Base-by-base conservation (phyloP, 2,888 invertebrate species). In the Conistra vaccinii region DNA sequence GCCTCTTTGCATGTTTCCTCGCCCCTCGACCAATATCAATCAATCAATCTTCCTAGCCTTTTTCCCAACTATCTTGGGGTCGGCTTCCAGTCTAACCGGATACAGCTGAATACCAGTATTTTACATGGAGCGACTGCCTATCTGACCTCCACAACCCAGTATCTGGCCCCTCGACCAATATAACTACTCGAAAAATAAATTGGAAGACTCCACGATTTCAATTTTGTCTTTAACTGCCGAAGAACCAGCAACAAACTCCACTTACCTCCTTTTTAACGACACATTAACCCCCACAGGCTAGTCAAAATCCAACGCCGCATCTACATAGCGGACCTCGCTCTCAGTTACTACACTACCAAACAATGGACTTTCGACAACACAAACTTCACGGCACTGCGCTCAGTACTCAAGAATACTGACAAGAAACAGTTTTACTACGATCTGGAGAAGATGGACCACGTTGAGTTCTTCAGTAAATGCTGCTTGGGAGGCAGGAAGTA, bases 301-400 rank as follows among this genome's bases (percentile, higher is more conserved):
- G 93, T 98, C 17, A 98, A 97, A 92, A 91, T 99, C 42, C 99
- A 99, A 90, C 97, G 98, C n/a, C 97, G 97, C 85, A 97, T 99
- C 67, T 98, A 98, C 92, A 97, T 97, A 35, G 98, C 98, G 0
- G 97, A 98, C 88, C 95, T 96, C 71, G 98, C 98, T 0, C 91
- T 99, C 3, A 95, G 97, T 23, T 98, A 98, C 91, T 99, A 98
- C 90, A 96, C 98, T 1, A 97, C 96, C 0, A 97, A 98, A 87
- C 97, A 98, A 83, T 99, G 99, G 99, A 94, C 94, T 0, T 98
- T 99, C 88, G 92, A 94, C 65, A 98, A 98, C 84, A 90, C 96
- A 0, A 98, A 98, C 85, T 95, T 97, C 70, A 84, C 97, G 6
- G 90, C 89, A 0, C 93, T 98, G n/a, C 95, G 97, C 53, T 91